Evolutionary conservation across 2,797 vertebrate genomes (phyloP).

Genomic region (Garrulus glandarius): DNA sequence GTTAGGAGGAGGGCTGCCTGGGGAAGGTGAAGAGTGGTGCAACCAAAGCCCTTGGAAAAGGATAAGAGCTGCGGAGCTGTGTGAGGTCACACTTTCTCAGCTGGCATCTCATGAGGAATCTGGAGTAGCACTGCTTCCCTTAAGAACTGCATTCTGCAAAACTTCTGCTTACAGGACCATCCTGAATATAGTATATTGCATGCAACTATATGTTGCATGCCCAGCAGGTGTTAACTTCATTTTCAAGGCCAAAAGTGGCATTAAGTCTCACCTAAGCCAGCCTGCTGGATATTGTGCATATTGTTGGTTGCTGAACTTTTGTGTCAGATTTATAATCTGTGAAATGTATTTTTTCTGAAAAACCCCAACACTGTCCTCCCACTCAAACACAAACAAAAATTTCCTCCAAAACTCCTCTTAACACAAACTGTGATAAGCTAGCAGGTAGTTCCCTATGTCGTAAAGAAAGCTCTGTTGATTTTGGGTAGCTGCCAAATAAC

Average conservation of each 20-base stretch:
- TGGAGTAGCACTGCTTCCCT: neutral
- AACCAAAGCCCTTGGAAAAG: neutral
- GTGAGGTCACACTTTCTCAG: neutral
- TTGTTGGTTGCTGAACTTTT: neutral
- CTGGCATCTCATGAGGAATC: neutral
- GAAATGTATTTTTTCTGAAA: neutral
- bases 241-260: neutral
- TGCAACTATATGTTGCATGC: neutral
- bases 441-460: neutral
- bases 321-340: neutral
- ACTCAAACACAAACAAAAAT: neutral
- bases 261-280: neutral
- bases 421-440: neutral
- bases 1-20: neutral
- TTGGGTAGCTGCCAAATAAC: constrained; percentile 2
- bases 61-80: neutral
- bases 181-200: neutral
- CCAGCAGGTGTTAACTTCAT: neutral
- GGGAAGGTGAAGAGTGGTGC: neutral
- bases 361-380: fast-evolving
- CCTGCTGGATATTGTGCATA: neutral
- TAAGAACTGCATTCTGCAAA: neutral
- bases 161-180: neutral
- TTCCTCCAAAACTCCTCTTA: neutral
- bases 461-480: constrained; percentile 1